Evolutionary conservation across 1,140 invertebrate genomes (phyloP), one percentile per base, ranked within the genome.

Genomic region (Venturia canescens): DNA sequence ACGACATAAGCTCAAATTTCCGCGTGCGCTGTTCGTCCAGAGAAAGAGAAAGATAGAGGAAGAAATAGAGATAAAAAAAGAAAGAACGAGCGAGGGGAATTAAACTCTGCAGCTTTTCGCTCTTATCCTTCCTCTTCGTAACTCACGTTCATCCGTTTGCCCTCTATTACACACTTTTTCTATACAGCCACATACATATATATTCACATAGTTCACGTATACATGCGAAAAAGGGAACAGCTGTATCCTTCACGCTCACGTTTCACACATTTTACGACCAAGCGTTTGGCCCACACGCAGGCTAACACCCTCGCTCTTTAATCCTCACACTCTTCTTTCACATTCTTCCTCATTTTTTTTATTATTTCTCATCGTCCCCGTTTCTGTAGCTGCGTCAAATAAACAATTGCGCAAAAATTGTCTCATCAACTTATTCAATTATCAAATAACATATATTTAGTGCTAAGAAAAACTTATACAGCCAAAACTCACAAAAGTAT

Each of bases 221-320:
- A 63, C 21, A 69, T 31, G 31, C 18, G n/a, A 18, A 16, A 63
- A 27, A 38, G 21, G 21, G 34, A 63, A 74, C 83, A 84, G 78
- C 83, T 82, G 80, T 79, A 83, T 77, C 81, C 78, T 81, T 23
- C 78, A 78, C 57, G 78, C 57, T 75, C 78, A 70, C 81, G 53
- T 76, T 76, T 53, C 71, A 74, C 71, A 74, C 44, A 74, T 74
- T 74, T 74, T 21, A 53, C 71, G 48, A 53, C 26, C 16, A 74
- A 38, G 38, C 44, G 6, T 50, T 31, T 69, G 66, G 71, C 48
- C 44, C 71, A 74, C 71, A 53, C 71, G 29, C 66, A 69, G 3
- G 29, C 27, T 26, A 15, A 18, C 29, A 29, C 26, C 15, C 66
- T 69, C 66, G 66, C 29, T 29, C 16, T 69, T 69, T 63, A n/a